Conservation (phyloP, 2,113 vertebrate genomes). For the Alectura lathami region DNA sequence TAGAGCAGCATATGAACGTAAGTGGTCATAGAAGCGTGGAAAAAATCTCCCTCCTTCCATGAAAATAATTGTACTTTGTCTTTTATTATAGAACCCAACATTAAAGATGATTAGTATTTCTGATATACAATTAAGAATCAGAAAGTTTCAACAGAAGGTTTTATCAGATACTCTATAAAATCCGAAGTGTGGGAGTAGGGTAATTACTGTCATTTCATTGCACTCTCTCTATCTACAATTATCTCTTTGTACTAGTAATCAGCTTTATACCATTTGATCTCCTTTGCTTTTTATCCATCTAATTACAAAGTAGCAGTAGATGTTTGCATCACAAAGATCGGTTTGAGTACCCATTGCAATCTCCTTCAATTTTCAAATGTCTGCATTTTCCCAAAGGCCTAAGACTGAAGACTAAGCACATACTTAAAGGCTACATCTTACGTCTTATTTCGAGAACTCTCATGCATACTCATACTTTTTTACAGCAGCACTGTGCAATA, state of each 20-base stretch:
- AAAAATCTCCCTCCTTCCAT: background rate
- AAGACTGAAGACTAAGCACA: background rate
- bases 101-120: background rate
- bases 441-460: background rate
- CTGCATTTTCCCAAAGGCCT: background rate
- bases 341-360: background rate
- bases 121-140: background rate
- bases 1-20: background rate
- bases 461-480: background rate
- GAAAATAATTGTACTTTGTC: background rate
- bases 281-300: background rate
- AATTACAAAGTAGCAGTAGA: constrained; percentile 22
- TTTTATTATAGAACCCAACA: background rate
- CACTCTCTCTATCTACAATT: background rate
- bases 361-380: background rate
- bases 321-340: background rate
- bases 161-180: constrained; percentile 10
- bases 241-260: constrained; percentile 7
- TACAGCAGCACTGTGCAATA: background rate
- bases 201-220: constrained; percentile 39
- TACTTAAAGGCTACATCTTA: background rate
- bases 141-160: constrained; percentile 7
- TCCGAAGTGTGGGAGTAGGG: background rate
- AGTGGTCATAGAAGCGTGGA: background rate
- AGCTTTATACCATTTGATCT: constrained; percentile 23